phyloP scores from a whole-genome alignment of 2,113 vertebrate genomes.

The Pica pica region DNA sequence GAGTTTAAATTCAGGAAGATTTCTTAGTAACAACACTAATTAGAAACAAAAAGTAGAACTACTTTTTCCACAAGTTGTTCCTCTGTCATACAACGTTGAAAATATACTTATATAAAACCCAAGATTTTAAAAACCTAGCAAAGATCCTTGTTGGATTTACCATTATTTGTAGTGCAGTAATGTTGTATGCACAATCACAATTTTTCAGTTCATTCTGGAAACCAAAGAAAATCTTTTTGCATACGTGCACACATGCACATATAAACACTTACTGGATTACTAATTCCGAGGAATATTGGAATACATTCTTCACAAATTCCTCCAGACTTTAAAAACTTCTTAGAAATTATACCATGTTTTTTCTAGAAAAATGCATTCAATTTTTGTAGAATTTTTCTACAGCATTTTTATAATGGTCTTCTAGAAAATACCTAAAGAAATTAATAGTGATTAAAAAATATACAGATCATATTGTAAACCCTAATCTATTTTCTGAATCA shows the following conservation, averaged over 20 bases:
- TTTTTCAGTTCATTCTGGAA: background rate
- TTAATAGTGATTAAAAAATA: background rate
- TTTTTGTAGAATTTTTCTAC: background rate
- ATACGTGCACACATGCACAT: background rate
- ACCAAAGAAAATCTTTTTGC: background rate
- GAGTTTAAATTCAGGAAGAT: background rate
- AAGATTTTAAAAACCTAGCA: background rate
- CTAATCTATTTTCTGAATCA: background rate
- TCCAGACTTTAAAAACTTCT: background rate
- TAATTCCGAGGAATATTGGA: background rate
- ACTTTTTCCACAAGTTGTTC: background rate
- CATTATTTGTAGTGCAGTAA: background rate
- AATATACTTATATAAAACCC: background rate
- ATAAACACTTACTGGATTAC: background rate
- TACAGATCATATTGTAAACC: background rate
- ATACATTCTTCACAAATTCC: background rate
- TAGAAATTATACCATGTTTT: background rate
- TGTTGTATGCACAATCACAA: background rate
- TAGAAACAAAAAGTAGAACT: background rate
- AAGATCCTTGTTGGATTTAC: background rate
- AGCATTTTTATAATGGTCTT: background rate
- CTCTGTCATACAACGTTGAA: background rate
- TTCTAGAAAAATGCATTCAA: background rate
- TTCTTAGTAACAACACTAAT: background rate
- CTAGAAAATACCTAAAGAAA: background rate